Conservation (phyloP, 2,888 invertebrate genomes). For the Leptura quadrifasciata region DNA sequence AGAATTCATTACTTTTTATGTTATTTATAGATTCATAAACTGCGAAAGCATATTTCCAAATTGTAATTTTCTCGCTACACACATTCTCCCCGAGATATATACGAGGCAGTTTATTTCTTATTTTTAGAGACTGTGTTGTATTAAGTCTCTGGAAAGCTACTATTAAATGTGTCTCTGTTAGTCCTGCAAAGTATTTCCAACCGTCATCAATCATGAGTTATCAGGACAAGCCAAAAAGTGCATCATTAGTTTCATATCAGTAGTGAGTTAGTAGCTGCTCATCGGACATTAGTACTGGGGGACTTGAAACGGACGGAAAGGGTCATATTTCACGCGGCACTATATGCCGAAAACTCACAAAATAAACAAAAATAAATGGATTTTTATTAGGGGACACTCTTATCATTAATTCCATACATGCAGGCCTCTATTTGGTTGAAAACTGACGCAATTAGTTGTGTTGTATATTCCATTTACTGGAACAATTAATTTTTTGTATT, state of each 20-base stretch:
- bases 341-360: slow-evolving; percentile 21
- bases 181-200: slow-evolving; percentile 51
- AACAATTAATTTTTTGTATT: too few relatives aligned
- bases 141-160: slow-evolving; percentile 45
- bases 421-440: slow-evolving; percentile 6
- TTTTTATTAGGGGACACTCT: slow-evolving; percentile 30
- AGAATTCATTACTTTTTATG: slow-evolving; percentile 59
- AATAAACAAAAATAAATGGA: slow-evolving; percentile 39
- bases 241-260: slow-evolving; percentile 72
- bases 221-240: slow-evolving; percentile 69
- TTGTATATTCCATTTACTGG: not conserved
- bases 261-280: slow-evolving; percentile 64
- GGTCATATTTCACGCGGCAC: slow-evolving; percentile 62
- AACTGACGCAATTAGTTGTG: slow-evolving; percentile 5
- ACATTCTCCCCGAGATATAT: slow-evolving; percentile 43
- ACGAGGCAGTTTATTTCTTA: slow-evolving; percentile 46
- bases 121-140: slow-evolving; percentile 47
- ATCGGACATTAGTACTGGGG: slow-evolving; percentile 64
- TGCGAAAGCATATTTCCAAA: slow-evolving; percentile 37
- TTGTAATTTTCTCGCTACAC: slow-evolving; percentile 38
- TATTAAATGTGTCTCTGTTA: slow-evolving; percentile 57
- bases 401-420: slow-evolving; percentile 25
- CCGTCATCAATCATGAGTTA: slow-evolving; percentile 70
- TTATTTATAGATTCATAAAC: slow-evolving; percentile 62
- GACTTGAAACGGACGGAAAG: slow-evolving; percentile 56